Evolutionary conservation across 2,797 vertebrate genomes (phyloP).

Genomic region (Clamator glandarius): DNA sequence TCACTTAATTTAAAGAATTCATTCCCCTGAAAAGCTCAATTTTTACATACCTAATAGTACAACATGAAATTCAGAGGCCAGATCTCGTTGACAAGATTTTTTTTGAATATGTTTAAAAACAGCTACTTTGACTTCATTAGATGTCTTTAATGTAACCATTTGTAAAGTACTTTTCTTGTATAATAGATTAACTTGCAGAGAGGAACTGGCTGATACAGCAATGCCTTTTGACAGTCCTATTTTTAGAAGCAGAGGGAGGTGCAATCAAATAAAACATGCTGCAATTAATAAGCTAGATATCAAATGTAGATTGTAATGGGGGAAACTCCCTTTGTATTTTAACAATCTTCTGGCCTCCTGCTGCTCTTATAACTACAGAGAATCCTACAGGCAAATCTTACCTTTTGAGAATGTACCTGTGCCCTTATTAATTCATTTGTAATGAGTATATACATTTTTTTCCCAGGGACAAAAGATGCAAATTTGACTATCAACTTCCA

Average conservation of each 20-base stretch:
- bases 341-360: slow-evolving; percentile 1
- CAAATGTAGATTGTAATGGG: not conserved
- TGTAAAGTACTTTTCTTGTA: slow-evolving; percentile 56
- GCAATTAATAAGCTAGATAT: slow-evolving; percentile 39
- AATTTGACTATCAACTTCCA: not conserved
- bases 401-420: not conserved
- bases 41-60: slow-evolving; percentile 60
- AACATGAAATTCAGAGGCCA: slow-evolving; percentile 50
- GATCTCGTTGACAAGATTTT: slow-evolving; percentile 54
- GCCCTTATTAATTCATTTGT: not conserved
- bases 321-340: slow-evolving; percentile 45
- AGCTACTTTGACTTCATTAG: slow-evolving; percentile 64
- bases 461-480: not conserved
- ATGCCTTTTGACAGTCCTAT: slow-evolving; percentile 38
- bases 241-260: slow-evolving; percentile 63
- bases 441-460: not conserved
- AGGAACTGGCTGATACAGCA: not conserved
- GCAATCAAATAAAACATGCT: slow-evolving; percentile 25
- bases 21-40: slow-evolving; percentile 51
- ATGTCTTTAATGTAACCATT: slow-evolving; percentile 65
- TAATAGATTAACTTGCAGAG: slow-evolving; percentile 53
- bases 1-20: slow-evolving; percentile 71
- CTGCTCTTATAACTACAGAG: not conserved
- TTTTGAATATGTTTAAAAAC: slow-evolving; percentile 65
- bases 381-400: not conserved